Evolutionary conservation across 2,797 vertebrate genomes (phyloP).

Genomic region (Sebastes wilsoni): DNA sequence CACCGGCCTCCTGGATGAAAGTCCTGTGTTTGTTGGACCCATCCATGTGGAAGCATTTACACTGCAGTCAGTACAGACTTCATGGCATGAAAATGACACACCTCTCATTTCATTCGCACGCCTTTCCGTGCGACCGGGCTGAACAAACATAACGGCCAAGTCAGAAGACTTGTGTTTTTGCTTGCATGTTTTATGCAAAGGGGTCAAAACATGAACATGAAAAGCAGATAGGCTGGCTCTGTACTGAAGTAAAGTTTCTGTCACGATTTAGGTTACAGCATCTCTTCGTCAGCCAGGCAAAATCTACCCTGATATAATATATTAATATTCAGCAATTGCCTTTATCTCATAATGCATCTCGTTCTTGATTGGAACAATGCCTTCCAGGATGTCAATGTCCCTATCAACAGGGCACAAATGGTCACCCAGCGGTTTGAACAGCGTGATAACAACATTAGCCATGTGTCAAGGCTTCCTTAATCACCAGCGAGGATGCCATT

Average conservation of each 20-base stretch:
- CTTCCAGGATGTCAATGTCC: conserved; percentile 73
- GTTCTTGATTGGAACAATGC: conserved; percentile 65
- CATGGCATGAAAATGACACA: not conserved
- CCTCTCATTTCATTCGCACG: not conserved
- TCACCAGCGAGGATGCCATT: conserved; percentile 68
- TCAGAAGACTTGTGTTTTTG: not conserved
- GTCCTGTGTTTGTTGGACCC: not conserved
- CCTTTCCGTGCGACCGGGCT: not conserved
- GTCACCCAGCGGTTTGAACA: conserved; percentile 75
- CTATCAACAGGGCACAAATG: conserved; percentile 74
- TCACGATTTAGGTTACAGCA: conserved; percentile 9
- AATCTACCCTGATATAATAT: conserved; percentile 50
- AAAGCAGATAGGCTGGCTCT: not conserved
- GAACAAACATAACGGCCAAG: conserved; percentile 1
- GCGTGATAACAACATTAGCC: conserved; percentile 77
- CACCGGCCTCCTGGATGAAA: too few relatives aligned
- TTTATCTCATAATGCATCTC: conserved; percentile 64
- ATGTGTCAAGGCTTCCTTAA: conserved; percentile 78
- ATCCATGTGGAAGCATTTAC: not conserved
- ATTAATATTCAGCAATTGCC: conserved; percentile 56
- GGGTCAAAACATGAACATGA: conserved; percentile 4
- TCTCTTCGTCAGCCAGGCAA: conserved; percentile 11
- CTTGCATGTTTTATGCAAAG: not conserved
- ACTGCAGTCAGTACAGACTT: not conserved
- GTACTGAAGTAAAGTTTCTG: not conserved